Evolutionary conservation across 92 coral and sea anemone genomes (phyloP), one percentile per base, ranked within the genome.

Genomic region (Actinostola sp.): DNA sequence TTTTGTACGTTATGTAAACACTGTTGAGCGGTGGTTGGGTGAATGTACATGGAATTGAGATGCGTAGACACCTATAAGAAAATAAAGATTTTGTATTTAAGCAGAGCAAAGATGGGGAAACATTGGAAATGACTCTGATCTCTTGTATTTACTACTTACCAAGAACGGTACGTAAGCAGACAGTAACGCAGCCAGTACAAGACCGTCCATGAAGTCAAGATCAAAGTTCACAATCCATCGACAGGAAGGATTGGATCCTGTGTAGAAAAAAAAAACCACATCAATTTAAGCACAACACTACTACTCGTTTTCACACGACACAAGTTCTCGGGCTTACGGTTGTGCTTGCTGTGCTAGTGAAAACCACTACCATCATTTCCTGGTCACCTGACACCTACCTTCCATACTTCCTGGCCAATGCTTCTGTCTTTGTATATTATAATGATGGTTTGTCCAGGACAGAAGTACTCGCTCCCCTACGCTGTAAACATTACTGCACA

Each of bases 221-320:
- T 94, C 97, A 70, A 94, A 94, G 78, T 94, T 94, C 19, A 94
- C 98, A 34, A 94, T 91, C 98, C 98, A 94, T 13, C 98, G 88
- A 52, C 95, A 84, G 0, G 97, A 91, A 16, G 98, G 98, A 11
- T 83, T 77, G 51, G 90, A 70, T 24, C 89, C 97, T 91, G 34
- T 6, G 2, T 2, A 57, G 9, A 36, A 29, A 50, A 55, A 21
- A 12, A 45, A 35, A 9, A 42, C 7, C 19, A 46, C 20, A 31
- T 43, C 21, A 19, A 43, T 30, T 13, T 38, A 70, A 29, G 20
- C 16, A 3, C 1, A 13, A 50, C 3, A 68, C 7, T 16, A 9
- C 5, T 19, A 9, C 8, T 14, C 2, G 70, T 12, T 71, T 34
- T 12, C 53, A 58, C 56, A 51, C 31, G 33, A 56, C 8, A 9